phyloP scores from a whole-genome alignment of 2,888 invertebrate species.

The Meiosimyza platycephala region DNA sequence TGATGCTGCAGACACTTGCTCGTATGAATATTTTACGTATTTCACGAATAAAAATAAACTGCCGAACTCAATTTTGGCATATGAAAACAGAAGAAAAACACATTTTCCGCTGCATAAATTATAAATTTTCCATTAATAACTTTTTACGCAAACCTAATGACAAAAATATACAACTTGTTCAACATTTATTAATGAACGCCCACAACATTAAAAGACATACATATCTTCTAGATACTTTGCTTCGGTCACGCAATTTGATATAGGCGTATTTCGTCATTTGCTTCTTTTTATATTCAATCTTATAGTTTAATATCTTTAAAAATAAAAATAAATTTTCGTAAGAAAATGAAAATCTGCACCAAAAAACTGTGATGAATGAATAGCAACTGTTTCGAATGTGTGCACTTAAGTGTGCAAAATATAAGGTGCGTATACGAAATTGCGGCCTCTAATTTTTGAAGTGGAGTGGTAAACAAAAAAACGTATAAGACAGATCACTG shows the following conservation, averaged over 20 bases:
- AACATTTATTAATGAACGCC: conserved; percentile 7
- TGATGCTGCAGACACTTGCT: background rate
- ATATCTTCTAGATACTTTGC: conserved; percentile 8
- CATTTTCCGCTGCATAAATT: conserved; percentile 28
- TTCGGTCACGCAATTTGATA: conserved; percentile 28
- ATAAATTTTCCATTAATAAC: background rate
- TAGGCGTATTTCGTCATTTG: background rate
- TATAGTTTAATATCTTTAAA: background rate
- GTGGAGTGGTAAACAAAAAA: too few relatives aligned
- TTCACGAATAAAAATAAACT: conserved; percentile 16
- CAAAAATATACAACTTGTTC: conserved; percentile 13
- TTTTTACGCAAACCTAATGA: conserved; percentile 8
- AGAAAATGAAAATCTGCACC: conserved; percentile 10
- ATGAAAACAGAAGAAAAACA: background rate
- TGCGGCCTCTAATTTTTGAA: too few relatives aligned
- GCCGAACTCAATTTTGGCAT: conserved; percentile 7
- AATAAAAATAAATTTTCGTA: background rate
- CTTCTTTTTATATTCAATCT: background rate
- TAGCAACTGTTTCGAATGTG: conserved; percentile 41
- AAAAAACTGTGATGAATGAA: conserved; percentile 46
- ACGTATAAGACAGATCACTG: too few relatives aligned
- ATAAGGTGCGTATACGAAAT: background rate
- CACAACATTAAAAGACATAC: conserved; percentile 9
- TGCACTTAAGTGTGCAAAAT: background rate
- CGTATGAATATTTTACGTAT: background rate